A percentile compares a stretch with the other conserved stretches of the same genome.
These are phyloP conservation scores for Neodontobutis hainanensis DNA, from an alignment of 2,113 vertebrate species.

Conservation along the genomic window DNA sequence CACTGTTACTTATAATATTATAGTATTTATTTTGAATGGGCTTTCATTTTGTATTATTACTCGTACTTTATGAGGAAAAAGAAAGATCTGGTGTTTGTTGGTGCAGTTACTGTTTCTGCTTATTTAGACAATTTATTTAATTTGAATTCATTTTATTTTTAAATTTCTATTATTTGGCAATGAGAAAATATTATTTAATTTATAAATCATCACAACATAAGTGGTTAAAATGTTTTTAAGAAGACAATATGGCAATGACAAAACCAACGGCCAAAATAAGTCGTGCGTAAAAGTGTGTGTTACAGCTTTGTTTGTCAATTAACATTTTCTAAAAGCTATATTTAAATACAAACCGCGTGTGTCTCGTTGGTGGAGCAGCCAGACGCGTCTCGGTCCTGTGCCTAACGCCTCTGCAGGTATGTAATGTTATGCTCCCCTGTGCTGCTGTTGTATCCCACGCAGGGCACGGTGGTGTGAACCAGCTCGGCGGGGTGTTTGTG, in stretches of 20 bases:
- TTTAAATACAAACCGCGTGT: background rate
- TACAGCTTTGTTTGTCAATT: background rate
- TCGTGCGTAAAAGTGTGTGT: background rate
- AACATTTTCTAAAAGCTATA: background rate
- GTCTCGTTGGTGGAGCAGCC: background rate
- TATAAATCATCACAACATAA: background rate
- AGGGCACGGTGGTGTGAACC: conserved; percentile 99
- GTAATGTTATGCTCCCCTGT: conserved; percentile 82
- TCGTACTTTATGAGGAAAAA: no score
- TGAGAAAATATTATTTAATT: background rate
- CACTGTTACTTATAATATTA: background rate
- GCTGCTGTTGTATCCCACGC: conserved; percentile 83
- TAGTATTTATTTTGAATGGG: background rate
- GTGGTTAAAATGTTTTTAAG: no score
- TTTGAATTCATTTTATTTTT: background rate
- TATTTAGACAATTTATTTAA: no score
- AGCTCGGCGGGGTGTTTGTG: conserved; percentile 99
- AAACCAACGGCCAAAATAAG: background rate
- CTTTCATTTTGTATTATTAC: background rate
- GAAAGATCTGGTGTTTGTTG: background rate
- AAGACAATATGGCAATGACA: background rate
- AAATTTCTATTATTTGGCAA: background rate
- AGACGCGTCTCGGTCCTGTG: background rate
- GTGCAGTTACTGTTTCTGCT: background rate
- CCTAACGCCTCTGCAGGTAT: conserved; percentile 73